Evolutionary conservation across 2,888 invertebrate species (phyloP), one percentile per base, ranked within the genome.

Genomic region (Metallyticus violacea): DNA sequence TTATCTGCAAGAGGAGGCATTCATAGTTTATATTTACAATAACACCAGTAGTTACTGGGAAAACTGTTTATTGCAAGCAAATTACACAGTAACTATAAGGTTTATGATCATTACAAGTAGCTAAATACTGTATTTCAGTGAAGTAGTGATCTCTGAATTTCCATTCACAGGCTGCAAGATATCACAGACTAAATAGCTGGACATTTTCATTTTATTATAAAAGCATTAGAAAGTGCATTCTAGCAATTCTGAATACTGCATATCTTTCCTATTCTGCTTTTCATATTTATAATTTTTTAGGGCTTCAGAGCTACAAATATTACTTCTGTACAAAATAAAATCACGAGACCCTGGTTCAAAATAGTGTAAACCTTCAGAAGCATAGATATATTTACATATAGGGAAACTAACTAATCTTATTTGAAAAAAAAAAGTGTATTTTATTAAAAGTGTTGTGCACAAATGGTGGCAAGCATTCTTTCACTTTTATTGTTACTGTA

Each of bases 161-260:
- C 15, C 40, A 15, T 62, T 62, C 26, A 25, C 85, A 85, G 78
- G 78, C 25, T 85, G 77, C 78, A 78, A 77, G 28, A 76, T 85
- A 85, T 85, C 85, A 85, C 85, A 85, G 85, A 80, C 85, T 80
- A 79, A 79, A 85, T 26, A 85, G 79, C 85, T 85, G 80, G 85
- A 40, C 62, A 9, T 80, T 27, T 85, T 62, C 40, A 62, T 62
- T 62, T 62, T 62, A 4, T 62, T 62, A 62, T 15, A 15, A 62
- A 62, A 62, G 40, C 40, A 62, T 62, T 4, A 15, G 40, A 62
- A 62, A 7, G 40, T 62, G 40, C 22, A 15, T 22, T 62, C 40
- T 62, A 62, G 40, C 22, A 62, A 62, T 15, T 22, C 40, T 62
- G 40, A 62, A 62, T 3, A 15, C 40, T 62, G 40, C 9, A 62